Base-by-base conservation (phyloP, 2,113 vertebrate species). In the Pyxicephalus adspersus region DNA sequence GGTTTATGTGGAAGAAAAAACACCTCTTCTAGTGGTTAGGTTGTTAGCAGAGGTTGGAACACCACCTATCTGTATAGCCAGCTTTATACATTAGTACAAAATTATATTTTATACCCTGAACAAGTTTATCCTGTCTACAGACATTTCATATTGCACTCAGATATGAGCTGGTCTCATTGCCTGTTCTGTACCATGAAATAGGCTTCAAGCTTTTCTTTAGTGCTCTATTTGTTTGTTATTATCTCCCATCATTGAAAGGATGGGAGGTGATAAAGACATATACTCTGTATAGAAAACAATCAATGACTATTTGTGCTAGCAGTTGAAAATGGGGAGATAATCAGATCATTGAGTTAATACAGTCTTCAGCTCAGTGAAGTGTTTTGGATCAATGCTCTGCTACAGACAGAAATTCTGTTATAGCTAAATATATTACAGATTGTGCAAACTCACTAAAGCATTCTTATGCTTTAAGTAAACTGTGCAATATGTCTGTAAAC, bases 341-440 rank as follows among this genome's bases (percentile, higher is more conserved):
- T 77, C 76, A 77, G 51, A 77, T 77, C 63, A 77, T 77, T 55
- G 64, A 77, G 52, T 64, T 66, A 77, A 65, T 77, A 77, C 64
- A 57, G 76, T 77, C 45, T 77, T 77, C 64, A 67, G 28, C 55
- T 77, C 76, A 77, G 29, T 67, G 64, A 77, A 77, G 76, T 77
- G 51, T 51, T 51, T 54, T 77, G 76, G 50, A 67, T 77, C 76
- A 67, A 66, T 77, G 76, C 76, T 66, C 76, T 66, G 61, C 75
- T 55, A 65, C 45, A 52, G 64, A 77, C 61, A 77, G 38, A 51
- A 77, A 65, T 65, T 52, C 75, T 76, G 25, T 77, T 77, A 54
- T 64, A 5, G 58, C 38, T 77, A 77, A 67, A 64, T n/a, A 65
- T 77, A 77, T 52, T 77, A 65, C 60, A 29, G 23, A 64, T 52